Evolutionary conservation across 2,113 vertebrate species (phyloP), one percentile per base, ranked within the genome.

Genomic region (Neodontobutis hainanensis): DNA sequence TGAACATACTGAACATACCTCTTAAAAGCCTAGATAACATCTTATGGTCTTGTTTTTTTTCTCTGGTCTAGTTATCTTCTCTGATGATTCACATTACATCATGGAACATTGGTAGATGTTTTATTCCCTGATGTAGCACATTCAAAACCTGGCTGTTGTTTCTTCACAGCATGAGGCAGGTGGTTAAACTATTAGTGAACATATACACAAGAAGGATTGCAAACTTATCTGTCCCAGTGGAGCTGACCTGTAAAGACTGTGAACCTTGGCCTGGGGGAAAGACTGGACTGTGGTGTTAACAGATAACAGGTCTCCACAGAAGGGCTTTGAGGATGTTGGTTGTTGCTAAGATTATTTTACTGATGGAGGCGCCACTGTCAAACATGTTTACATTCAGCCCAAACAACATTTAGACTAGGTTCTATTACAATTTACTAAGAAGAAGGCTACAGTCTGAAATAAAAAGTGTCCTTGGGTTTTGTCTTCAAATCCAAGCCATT

Each of bases 271-370:
- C 74, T 32, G 49, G 35, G 19, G 48, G 58, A 12, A 27, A 5
- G 10, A 32, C 73, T 14, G 62, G 75, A 65, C 45, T 64, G 48
- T 70, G 82, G 78, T 85, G 83, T 32, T 52, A 82, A 82, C 64
- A 73, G 69, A 58, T 14, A 0, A n/a, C n/a, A n/a, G n/a, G 11
- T 19, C 49, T 75, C 65, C 57, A 53, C 5, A 55, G 78, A 59
- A 61, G 50, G 73, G 61, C 72, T 62, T 66, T 71, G 59, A 53
- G 58, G 63, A 34, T 6, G 0, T 19, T 61, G 32, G 48, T n/a
- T 80, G 77, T 68, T 78, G 44, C 61, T 60, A 46, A 43, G 69
- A 70, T 87, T 60, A 8, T 55, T 47, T 88, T 78, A 58, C 75
- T 49, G 60, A 57, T 40, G 68, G 56, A 49, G 57, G 27, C 6